phyloP scores from a whole-genome alignment of 1,140 invertebrate genomes.

The Zaprionus inermis region DNA sequence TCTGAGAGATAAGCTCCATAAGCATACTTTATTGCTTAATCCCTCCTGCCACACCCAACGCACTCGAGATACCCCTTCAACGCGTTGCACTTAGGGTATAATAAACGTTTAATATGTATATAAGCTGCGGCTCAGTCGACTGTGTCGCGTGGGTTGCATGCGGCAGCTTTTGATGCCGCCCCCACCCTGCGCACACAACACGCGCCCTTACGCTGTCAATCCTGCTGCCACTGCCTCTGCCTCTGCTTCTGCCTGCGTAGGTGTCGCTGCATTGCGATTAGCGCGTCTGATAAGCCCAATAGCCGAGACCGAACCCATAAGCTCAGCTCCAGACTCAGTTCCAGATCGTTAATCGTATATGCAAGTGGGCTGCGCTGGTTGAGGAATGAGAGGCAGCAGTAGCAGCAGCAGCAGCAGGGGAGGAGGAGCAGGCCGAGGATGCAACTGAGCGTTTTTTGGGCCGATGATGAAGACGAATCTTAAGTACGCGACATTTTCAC shows the following conservation, averaged over 20 bases:
- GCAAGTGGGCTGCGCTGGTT: slow-evolving; percentile 45
- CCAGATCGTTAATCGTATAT: slow-evolving; percentile 42
- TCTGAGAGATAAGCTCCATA: background rate
- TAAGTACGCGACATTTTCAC: slow-evolving; percentile 77
- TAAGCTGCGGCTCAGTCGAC: slow-evolving; percentile 24
- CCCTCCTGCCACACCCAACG: background rate
- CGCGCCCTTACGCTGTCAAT: slow-evolving; percentile 2
- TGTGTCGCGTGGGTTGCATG: slow-evolving; percentile 49
- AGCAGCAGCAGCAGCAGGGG: background rate
- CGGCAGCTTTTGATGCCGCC: slow-evolving; percentile 66
- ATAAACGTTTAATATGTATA: slow-evolving; percentile 51
- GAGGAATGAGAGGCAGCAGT: background rate
- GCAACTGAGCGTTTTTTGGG: slow-evolving; percentile 36
- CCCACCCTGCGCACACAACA: slow-evolving; percentile 1
- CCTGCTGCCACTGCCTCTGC: slow-evolving; percentile 10
- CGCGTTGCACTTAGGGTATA: slow-evolving; percentile 19
- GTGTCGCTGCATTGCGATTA: slow-evolving; percentile 43
- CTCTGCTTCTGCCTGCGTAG: slow-evolving; percentile 35
- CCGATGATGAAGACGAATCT: slow-evolving; percentile 74
- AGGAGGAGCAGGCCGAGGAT: too few relatives aligned
- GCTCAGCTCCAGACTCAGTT: slow-evolving; percentile 23
- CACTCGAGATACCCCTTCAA: background rate
- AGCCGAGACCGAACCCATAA: slow-evolving; percentile 6
- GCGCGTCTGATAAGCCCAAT: slow-evolving; percentile 37
- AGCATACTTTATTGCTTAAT: background rate